Base-by-base conservation (phyloP, 2,113 vertebrate genomes). In the Patagioenas fasciata region DNA sequence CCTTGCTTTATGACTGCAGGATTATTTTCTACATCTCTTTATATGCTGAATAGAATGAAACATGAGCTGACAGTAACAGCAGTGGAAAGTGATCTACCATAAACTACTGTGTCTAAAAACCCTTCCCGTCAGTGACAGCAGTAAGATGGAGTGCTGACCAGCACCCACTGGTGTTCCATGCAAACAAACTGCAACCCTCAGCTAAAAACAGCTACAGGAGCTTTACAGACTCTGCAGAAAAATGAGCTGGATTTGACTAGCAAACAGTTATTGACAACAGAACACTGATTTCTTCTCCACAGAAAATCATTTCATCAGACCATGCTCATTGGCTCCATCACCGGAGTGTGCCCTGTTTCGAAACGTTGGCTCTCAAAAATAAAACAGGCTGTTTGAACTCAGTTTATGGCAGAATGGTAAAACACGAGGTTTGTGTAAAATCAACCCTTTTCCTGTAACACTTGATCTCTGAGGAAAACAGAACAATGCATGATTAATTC, bases 161-260 rank as follows among this genome's bases (percentile, higher is more conserved):
- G 87, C 91, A 91, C 38, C 28, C 1, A 24, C 89, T 85, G 62
- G 62, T 70, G 57, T 62, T 82, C n/a, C 74, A 78, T 3, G 60
- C 83, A 94, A 80, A 80, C 64, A 94, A 91, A 93, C 72, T 67
- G 67, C 91, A 94, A 47, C 14, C 80, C 62, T 91, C 88, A 95
- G 92, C 92, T 91, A 60, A 94, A 96, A 80, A 38, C 11, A 58
- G 81, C 54, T 32, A 72, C 67, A 83, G 81, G 56, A 88, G 75
- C 62, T 90, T 82, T 60, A 95, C 48, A 73, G 53, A 85, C 88
- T 64, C 65, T 56, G 71, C 81, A 91, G 79, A 89, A 94, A 82
- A 90, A 34, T 32, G 11, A 83, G 72, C 15, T 1, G 6, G 15
- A 47, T 44, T 71, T 77, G 51, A 86, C 47, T 44, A 57, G 48